A percentile compares a stretch with the other conserved stretches of the same genome.
phyloP scores from a whole-genome alignment of 2,888 invertebrate species.

The Ornithoptera alexandrae region DNA sequence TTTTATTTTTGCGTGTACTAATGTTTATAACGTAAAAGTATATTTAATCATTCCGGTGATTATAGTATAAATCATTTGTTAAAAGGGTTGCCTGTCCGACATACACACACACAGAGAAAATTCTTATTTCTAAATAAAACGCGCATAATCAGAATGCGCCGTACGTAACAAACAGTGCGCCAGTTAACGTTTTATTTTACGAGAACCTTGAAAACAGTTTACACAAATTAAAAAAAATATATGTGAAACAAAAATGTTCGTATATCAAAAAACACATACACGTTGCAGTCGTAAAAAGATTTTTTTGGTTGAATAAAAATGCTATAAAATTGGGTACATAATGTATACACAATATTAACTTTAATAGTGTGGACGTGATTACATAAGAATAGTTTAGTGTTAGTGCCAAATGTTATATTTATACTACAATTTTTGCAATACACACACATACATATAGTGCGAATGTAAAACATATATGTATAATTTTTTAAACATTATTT shows the following conservation, averaged over 20 bases:
- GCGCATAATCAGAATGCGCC: constrained; percentile 48
- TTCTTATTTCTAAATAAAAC: constrained; percentile 41
- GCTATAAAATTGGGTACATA: constrained; percentile 2
- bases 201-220: background rate
- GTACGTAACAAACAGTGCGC: constrained; percentile 41
- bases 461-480: background rate
- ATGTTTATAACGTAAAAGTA: background rate
- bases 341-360: background rate
- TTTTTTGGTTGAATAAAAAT: constrained; percentile 7
- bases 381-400: background rate
- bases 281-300: background rate
- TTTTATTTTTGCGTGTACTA: background rate
- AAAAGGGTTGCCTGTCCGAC: background rate
- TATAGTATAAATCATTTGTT: background rate
- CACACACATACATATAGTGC: background rate
- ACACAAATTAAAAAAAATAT: background rate
- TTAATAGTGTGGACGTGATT: background rate
- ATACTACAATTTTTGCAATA: background rate
- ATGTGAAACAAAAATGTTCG: background rate
- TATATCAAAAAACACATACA: background rate
- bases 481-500: background rate
- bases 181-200: background rate
- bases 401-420: background rate
- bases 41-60: background rate
- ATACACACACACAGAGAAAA: constrained; percentile 52